Evolutionary conservation across 2,888 invertebrate genomes (phyloP), one percentile per base, ranked within the genome.

Genomic region (Scaptodrosophila latifasciaeformis): DNA sequence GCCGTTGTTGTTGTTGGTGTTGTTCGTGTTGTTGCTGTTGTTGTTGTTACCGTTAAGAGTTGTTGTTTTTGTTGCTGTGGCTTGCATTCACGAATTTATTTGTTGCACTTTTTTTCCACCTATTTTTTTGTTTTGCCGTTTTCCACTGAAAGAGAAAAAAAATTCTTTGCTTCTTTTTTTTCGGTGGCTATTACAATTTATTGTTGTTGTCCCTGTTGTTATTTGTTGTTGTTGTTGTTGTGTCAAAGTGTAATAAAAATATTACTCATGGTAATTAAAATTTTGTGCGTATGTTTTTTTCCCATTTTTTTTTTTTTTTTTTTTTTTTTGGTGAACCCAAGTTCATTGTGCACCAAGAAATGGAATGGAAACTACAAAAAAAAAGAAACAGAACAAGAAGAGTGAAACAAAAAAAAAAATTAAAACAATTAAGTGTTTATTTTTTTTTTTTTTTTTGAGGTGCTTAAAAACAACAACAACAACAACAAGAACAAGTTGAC

Each of bases 161-260:
- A 10, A 31, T 45, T 31, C 31, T 45, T n/a, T 45, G n/a, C 12
- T 35, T 35, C 19, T 46, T 46, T 18, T 34, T 34, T 29, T 18
- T 17, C n/a, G n/a, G n/a, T n/a, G n/a, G n/a, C n/a, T n/a, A n/a
- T n/a, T n/a, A n/a, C n/a, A n/a, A n/a, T 43, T 29, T 21, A 10
- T 27, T 27, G 21, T 45, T 45, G 29, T 17, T 17, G 17, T 15
- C 18, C 31, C 18, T 45, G 30, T 6, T 19, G 30, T 40, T 39
- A 49, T 39, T 30, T 49, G 30, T 34, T 34, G 12, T 34, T 13
- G 34, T 34, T 34, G 1, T 7, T 34, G 49, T 35, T 75, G 75
- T 75, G 75, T 75, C 75, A 75, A 75, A 78, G 76, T 75, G 75
- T 75, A 78, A 75, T 75, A 78, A 75, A n/a, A 78, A 75, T 75